phyloP scores from a whole-genome alignment of 92 coral and sea anemone genomes.

The Epizoanthus illoricatus region DNA sequence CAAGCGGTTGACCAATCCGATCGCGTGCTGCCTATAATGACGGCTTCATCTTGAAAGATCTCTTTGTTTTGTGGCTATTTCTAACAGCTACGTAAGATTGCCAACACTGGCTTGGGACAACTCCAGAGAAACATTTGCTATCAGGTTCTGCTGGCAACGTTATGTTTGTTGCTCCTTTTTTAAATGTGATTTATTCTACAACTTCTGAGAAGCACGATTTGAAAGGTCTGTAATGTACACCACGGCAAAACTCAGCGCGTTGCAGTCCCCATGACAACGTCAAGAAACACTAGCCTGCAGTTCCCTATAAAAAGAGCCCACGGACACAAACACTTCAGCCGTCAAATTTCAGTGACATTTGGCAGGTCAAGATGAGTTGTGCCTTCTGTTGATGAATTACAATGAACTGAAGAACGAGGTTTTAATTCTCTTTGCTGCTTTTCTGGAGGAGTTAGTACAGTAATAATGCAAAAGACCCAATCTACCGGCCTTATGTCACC shows the following conservation, averaged over 20 bases:
- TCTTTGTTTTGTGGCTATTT: conserved; percentile 56
- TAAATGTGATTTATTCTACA: neutral
- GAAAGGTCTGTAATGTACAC: neutral
- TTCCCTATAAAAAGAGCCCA: neutral
- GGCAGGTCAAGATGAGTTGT: conserved; percentile 16
- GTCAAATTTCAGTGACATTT: neutral
- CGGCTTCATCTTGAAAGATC: conserved; percentile 45
- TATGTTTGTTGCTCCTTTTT: neutral
- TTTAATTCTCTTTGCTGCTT: neutral
- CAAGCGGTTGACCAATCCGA: conserved; percentile 59
- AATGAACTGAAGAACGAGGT: conserved; percentile 2
- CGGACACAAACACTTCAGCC: neutral
- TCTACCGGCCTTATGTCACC: neutral
- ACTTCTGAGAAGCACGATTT: neutral
- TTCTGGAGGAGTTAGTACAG: conserved; percentile 2
- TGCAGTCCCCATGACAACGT: conserved; percentile 24
- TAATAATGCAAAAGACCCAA: conserved; percentile 2
- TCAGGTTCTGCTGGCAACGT: neutral
- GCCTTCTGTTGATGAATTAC: neutral
- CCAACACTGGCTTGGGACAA: conserved; percentile 13
- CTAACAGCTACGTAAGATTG: conserved; percentile 49
- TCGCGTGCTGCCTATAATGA: conserved; percentile 41
- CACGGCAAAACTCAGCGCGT: neutral
- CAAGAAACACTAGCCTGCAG: neutral
- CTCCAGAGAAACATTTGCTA: neutral